Evolutionary conservation across 2,113 vertebrate species (phyloP).

Genomic region (Rafetus swinhoei): DNA sequence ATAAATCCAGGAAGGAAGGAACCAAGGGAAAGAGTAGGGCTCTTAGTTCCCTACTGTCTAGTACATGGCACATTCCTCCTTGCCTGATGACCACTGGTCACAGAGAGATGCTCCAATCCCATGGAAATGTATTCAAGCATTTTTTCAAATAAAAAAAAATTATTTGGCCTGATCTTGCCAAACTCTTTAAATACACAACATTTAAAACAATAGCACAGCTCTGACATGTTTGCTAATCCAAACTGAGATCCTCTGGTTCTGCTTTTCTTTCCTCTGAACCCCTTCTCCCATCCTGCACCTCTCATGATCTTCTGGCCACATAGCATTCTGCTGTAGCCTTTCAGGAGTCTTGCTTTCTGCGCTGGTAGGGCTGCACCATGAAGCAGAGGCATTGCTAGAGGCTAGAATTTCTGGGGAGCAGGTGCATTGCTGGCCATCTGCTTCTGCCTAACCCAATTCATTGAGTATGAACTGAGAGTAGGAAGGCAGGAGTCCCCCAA

Average conservation of each 20-base stretch:
- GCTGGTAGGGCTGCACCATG: neutral
- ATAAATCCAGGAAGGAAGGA: neutral
- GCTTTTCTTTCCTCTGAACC: neutral
- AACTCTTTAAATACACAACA: constrained; percentile 13
- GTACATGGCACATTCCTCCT: neutral
- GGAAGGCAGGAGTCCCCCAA: neutral
- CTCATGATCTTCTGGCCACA: neutral
- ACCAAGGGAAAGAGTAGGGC: neutral
- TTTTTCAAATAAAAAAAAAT: neutral
- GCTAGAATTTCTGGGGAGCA: fast-evolving
- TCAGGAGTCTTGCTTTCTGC: fast-evolving
- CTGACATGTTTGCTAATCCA: neutral
- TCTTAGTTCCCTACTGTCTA: neutral
- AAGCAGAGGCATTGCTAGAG: fast-evolving
- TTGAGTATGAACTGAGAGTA: neutral
- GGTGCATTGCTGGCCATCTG: neutral
- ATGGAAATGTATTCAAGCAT: neutral
- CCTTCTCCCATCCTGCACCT: neutral
- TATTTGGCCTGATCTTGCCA: constrained; percentile 1
- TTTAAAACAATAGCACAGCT: neutral
- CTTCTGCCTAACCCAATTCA: neutral
- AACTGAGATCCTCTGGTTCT: neutral
- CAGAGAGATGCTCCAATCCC: neutral
- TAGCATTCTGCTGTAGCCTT: neutral
- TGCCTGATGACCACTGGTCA: neutral